phyloP scores from a whole-genome alignment of 2,113 vertebrate genomes.

The Narcine bancroftii region DNA sequence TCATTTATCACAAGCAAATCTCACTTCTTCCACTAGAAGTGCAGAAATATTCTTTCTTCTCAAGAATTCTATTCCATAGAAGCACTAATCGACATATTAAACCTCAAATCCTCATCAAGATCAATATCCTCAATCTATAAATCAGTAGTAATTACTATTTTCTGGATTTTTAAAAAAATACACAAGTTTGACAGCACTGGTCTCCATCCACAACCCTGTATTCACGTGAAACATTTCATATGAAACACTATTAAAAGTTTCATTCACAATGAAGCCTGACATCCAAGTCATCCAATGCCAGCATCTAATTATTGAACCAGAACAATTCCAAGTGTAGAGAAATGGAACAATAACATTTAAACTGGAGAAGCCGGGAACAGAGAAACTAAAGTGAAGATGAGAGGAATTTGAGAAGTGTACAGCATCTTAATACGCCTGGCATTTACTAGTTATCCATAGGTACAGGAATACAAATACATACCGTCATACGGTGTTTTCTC shows the following conservation, averaged over 20 bases:
- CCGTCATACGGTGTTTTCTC: conserved; percentile 97
- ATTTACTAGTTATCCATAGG: not conserved
- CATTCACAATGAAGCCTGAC: no score
- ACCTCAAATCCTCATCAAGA: not conserved
- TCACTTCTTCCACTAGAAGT: not conserved
- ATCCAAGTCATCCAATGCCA: no score
- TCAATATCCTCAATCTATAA: not conserved
- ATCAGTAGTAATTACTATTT: not conserved
- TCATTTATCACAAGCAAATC: not conserved
- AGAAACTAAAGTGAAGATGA: no score
- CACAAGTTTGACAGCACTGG: not conserved
- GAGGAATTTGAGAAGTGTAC: no score
- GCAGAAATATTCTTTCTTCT: not conserved
- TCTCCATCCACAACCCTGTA: not conserved
- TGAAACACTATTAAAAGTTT: not conserved
- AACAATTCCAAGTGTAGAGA: no score
- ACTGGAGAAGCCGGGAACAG: no score
- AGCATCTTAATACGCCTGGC: not conserved
- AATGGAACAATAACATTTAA: no score
- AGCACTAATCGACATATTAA: not conserved
- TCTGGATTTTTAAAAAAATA: not conserved
- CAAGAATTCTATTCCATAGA: not conserved
- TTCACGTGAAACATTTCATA: not conserved
- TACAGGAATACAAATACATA: conserved; percentile 46
- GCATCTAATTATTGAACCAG: no score